Percentiles rank a stretch among this genome's conserved stretches.
Evolutionary conservation across 2,113 vertebrate species (phyloP).

Genomic region (Lophura nycthemera): DNA sequence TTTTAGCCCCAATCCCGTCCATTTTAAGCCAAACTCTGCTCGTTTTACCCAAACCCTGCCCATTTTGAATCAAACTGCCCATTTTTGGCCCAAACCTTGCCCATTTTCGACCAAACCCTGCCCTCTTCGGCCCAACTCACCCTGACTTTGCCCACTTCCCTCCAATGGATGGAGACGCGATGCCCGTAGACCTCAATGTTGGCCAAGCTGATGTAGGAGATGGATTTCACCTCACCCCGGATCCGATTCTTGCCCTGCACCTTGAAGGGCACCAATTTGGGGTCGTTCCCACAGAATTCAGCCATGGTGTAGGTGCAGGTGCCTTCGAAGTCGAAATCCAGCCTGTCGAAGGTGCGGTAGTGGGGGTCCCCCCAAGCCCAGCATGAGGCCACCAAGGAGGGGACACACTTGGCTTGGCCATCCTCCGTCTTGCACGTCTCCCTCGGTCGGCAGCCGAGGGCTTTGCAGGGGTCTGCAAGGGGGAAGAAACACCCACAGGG

Average conservation of each 20-base stretch:
- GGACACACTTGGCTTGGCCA: constrained; percentile 73
- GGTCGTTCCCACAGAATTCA: constrained; percentile 55
- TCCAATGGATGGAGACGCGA: constrained; percentile 75
- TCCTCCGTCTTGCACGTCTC: constrained; percentile 76
- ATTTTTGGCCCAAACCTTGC: too few species aligned
- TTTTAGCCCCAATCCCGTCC: too few species aligned
- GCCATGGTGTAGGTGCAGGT: constrained; percentile 82
- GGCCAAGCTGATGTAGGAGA: constrained; percentile 80
- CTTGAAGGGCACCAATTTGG: constrained; percentile 78
- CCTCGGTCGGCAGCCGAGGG: constrained; percentile 76
- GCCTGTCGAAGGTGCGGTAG: constrained; percentile 76
- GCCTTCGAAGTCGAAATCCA: constrained; percentile 79
- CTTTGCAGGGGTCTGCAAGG: constrained; percentile 81
- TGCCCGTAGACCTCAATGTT: constrained; percentile 70
- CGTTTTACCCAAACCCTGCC: too few species aligned
- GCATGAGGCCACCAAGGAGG: constrained; percentile 69
- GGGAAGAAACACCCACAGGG: not conserved
- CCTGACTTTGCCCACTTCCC: constrained; percentile 77
- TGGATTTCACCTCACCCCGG: constrained; percentile 61
- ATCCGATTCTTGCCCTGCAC: constrained; percentile 84
- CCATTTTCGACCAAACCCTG: too few species aligned
- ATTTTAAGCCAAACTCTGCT: too few species aligned
- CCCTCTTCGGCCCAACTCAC: constrained; percentile 65
- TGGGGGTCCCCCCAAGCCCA: constrained; percentile 82
- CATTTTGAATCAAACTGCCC: too few species aligned